phyloP scores from a whole-genome alignment of 2,797 vertebrate genomes.

The Ispidina lecontei region DNA sequence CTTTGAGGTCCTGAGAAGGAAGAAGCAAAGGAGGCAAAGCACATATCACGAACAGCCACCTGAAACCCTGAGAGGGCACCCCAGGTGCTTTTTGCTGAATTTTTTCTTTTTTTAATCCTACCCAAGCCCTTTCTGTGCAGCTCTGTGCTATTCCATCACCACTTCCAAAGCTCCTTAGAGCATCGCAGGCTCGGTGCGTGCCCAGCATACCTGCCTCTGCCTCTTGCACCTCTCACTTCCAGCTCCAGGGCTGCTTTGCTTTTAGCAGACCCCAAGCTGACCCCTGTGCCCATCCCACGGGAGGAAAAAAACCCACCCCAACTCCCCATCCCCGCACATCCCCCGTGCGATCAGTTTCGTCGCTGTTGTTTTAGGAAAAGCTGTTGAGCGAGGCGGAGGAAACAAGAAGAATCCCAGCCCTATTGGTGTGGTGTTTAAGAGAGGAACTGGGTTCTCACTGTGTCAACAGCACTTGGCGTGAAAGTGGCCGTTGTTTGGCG shows the following conservation, averaged over 20 bases:
- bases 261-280: not conserved
- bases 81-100: not conserved
- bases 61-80: not conserved
- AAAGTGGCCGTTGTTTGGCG: constrained; percentile 76
- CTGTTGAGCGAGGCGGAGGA: constrained; percentile 76
- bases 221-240: not conserved
- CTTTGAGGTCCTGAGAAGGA: not conserved
- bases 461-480: constrained; percentile 79
- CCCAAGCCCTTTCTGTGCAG: not conserved
- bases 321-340: fast-evolving
- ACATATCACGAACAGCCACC: fast-evolving
- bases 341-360: fast-evolving
- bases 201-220: not conserved
- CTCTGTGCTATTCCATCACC: not conserved
- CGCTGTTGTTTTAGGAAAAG: not conserved
- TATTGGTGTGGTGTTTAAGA: constrained; percentile 71
- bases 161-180: fast-evolving
- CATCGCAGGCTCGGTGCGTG: fast-evolving
- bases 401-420: constrained; percentile 75
- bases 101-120: not conserved
- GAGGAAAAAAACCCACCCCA: not conserved
- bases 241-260: not conserved
- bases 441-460: constrained; percentile 81
- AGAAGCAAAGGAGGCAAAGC: not conserved
- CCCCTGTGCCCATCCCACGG: not conserved